A percentile compares a stretch with the other conserved stretches of the same genome.
phyloP scores from a whole-genome alignment of 2,888 invertebrate genomes.

The Harpalus rubripes region DNA sequence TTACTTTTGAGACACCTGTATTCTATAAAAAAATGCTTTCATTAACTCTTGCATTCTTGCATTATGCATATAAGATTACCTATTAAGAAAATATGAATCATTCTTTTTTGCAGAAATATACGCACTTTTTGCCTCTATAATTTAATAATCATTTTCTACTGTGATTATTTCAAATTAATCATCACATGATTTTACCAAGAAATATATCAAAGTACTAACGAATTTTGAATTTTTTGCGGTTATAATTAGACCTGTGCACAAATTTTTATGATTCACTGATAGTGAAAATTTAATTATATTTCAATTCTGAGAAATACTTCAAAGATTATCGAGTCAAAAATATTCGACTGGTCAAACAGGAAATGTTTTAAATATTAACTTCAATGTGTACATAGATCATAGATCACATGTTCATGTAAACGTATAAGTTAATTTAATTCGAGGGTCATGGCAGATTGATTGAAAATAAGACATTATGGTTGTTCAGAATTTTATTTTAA shows the following conservation, averaged over 20 bases:
- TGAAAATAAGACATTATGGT: too few relatives aligned
- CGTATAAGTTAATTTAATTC: too few relatives aligned
- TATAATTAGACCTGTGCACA: neutral
- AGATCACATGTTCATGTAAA: too few relatives aligned
- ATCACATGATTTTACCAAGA: neutral
- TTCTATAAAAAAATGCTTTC: constrained; percentile 6
- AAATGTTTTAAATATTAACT: neutral
- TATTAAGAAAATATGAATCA: constrained; percentile 28
- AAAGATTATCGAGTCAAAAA: constrained; percentile 6
- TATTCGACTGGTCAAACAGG: neutral
- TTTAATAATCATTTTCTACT: neutral
- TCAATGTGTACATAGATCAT: too few relatives aligned
- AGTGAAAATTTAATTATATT: neutral
- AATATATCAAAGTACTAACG: too few relatives aligned
- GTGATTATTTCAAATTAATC: constrained; percentile 21
- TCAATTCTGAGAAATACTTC: constrained; percentile 33
- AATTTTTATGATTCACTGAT: neutral
- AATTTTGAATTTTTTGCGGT: neutral
- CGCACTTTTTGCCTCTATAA: constrained; percentile 14
- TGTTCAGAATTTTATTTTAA: too few relatives aligned
- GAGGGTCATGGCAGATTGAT: too few relatives aligned
- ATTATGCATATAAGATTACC: neutral
- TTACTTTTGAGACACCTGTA: too few relatives aligned
- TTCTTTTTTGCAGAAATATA: neutral
- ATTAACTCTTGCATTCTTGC: constrained; percentile 15